Evolutionary conservation across 1,140 invertebrate species (phyloP), one percentile per base, ranked within the genome.

Genomic region (Nasonia longicornis): DNA sequence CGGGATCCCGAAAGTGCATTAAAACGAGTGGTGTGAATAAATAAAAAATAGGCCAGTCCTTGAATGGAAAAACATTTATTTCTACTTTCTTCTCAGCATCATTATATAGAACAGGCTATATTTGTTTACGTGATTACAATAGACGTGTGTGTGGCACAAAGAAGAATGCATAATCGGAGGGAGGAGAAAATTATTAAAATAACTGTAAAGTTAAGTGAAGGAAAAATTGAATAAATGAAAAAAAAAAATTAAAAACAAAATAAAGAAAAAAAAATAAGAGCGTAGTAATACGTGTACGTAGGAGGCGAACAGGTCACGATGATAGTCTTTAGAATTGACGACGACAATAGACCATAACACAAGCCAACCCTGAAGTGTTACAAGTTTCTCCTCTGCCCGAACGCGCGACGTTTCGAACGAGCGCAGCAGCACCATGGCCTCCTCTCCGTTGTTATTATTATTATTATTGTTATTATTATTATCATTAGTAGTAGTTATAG

Each of bases 1-100:
- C 11, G 87, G 88, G 87, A 87, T 29, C 85, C 75, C 82, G 63
- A 86, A 86, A 83, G 78, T 72, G 87, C 84, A 84, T 85, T 85
- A 82, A 70, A 69, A 85, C 83, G 80, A 85, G 85, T 88, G 86
- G 86, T 88, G 85, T 84, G 87, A 80, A 89, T 86, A 89, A 90
- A 90, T 88, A 89, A 90, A 88, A 87, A 77, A 87, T 81, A 89
- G 86, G 88, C 88, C 84, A 89, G 82, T 89, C 86, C 88, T 90
- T 89, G 89, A 90, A 90, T 90, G 89, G 89, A 90, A 90, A 90
- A 90, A 90, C 88, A 87, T 90, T 90, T 90, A 90, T 90, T 90
- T 90, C 86, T 88, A 89, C 86, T 87, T 89, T 87, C 84, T 85
- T 84, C 80, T 84, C 80, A 85, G 87, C 79, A 86, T 86, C 66